A percentile compares a stretch with the other conserved stretches of the same genome.
These are phyloP conservation scores for Ficedula albicollis DNA, from an alignment of 2,797 vertebrate genomes.

Conservation along the genomic window DNA sequence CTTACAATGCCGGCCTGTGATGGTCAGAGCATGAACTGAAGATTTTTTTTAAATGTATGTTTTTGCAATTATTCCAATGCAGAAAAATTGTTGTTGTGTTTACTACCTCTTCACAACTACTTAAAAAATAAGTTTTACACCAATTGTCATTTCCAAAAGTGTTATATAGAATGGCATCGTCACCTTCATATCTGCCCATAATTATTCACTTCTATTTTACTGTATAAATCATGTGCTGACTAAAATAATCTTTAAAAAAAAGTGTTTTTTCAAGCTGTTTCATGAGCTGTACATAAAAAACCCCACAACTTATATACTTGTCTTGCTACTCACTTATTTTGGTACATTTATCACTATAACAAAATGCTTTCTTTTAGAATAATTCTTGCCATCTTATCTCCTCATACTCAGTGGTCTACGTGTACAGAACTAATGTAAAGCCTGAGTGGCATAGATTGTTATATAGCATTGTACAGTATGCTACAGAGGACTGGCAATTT, in stretches of 20 bases:
- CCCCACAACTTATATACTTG: not conserved
- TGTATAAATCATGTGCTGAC: not conserved
- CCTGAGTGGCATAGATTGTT: not conserved
- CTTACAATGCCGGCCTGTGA: not conserved
- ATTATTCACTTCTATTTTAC: not conserved
- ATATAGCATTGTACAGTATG: fast-evolving
- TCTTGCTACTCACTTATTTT: not conserved
- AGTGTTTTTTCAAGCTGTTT: not conserved
- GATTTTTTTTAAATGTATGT: not conserved
- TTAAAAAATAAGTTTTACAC: not conserved
- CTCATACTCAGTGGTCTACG: not conserved
- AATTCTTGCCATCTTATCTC: not conserved
- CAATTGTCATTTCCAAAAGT: not conserved
- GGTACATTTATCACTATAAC: not conserved
- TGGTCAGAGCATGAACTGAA: not conserved
- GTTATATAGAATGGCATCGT: not conserved
- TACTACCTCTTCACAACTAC: not conserved
- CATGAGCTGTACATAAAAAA: not conserved
- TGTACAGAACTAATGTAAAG: not conserved
- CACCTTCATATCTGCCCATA: not conserved
- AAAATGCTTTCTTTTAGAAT: not conserved
- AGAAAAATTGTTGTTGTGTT: not conserved
- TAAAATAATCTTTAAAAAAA: not conserved
- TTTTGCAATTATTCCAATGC: not conserved
- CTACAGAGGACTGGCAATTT: not conserved